These are phyloP conservation scores for Plecturocebus donacophilus DNA, from an alignment of 2,113 vertebrate genomes.

Conservation along the genomic window DNA sequence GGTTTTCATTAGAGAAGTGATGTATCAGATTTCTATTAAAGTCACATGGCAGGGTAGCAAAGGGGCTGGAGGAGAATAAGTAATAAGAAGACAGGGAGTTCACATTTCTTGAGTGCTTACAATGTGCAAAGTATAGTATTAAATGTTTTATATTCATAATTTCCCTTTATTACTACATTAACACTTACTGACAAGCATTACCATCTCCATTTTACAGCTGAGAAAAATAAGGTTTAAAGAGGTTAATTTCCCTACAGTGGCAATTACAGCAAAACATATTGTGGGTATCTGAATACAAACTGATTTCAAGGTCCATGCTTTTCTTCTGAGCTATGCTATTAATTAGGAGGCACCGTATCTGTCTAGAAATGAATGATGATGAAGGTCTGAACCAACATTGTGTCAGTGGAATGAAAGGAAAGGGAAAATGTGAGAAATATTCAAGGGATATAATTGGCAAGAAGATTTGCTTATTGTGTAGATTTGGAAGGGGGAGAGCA, in stretches of 20 bases:
- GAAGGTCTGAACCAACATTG: neutral
- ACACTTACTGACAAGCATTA: neutral
- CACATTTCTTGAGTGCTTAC: neutral
- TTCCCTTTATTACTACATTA: conserved; percentile 1
- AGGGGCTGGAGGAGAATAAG: neutral
- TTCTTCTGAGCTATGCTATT: neutral
- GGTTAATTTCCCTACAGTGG: neutral
- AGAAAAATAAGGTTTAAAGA: conserved; percentile 48
- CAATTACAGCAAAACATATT: neutral
- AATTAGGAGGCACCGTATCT: neutral
- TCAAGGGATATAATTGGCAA: neutral
- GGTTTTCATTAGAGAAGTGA: conserved; percentile 10
- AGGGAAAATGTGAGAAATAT: neutral
- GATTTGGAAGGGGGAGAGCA: neutral
- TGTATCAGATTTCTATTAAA: conserved; percentile 33
- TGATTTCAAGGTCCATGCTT: neutral
- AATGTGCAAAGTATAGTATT: neutral
- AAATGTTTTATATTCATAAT: neutral
- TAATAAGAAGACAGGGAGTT: conserved; percentile 23
- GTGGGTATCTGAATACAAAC: neutral
- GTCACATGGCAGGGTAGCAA: neutral
- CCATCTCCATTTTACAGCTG: conserved; percentile 24
- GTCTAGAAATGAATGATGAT: neutral
- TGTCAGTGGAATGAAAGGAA: neutral
- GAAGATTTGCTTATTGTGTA: neutral